These are phyloP conservation scores for Mastacembelus armatus DNA, from an alignment of 2,797 vertebrate genomes.

Conservation along the genomic window DNA sequence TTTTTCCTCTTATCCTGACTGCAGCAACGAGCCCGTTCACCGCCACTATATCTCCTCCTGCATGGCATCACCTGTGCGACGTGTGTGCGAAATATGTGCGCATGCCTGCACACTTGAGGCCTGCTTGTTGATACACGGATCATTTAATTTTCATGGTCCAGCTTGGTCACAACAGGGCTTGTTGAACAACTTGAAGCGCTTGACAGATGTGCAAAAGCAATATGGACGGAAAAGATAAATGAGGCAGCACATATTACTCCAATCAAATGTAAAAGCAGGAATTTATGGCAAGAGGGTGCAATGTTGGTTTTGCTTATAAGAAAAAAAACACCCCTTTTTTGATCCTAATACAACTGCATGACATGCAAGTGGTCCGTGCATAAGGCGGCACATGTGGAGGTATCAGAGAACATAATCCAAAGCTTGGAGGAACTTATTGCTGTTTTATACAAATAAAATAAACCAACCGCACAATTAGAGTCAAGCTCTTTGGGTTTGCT, in stretches of 20 bases:
- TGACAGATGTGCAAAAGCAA: slow-evolving; percentile 60
- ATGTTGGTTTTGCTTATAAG: slow-evolving; percentile 24
- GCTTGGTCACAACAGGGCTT: slow-evolving; percentile 57
- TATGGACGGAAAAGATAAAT: slow-evolving; percentile 33
- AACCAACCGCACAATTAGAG: slow-evolving; percentile 81
- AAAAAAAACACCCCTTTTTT: slow-evolving; percentile 11
- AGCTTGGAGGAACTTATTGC: slow-evolving; percentile 72
- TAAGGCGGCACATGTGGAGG: slow-evolving; percentile 32
- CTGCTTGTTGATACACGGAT: slow-evolving; percentile 62
- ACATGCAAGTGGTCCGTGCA: slow-evolving; percentile 34
- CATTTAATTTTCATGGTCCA: slow-evolving; percentile 63
- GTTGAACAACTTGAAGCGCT: slow-evolving; percentile 40
- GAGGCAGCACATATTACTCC: slow-evolving; percentile 36
- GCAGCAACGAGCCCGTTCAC: slow-evolving; percentile 2
- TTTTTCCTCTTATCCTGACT: slow-evolving; percentile 49
- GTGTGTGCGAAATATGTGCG: slow-evolving; percentile 5
- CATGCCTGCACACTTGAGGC: slow-evolving; percentile 45
- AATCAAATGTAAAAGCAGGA: slow-evolving; percentile 36
- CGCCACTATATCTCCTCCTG: slow-evolving; percentile 10
- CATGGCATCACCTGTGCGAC: slow-evolving; percentile 30
- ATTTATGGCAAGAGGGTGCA: slow-evolving; percentile 11
- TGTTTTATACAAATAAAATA: slow-evolving; percentile 79
- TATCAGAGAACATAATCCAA: slow-evolving; percentile 66
- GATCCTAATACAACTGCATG: no score
- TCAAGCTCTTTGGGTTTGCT: slow-evolving; percentile 76